Conservation (phyloP, 1,140 invertebrate genomes). For the Macrostomum lignano region DNA sequence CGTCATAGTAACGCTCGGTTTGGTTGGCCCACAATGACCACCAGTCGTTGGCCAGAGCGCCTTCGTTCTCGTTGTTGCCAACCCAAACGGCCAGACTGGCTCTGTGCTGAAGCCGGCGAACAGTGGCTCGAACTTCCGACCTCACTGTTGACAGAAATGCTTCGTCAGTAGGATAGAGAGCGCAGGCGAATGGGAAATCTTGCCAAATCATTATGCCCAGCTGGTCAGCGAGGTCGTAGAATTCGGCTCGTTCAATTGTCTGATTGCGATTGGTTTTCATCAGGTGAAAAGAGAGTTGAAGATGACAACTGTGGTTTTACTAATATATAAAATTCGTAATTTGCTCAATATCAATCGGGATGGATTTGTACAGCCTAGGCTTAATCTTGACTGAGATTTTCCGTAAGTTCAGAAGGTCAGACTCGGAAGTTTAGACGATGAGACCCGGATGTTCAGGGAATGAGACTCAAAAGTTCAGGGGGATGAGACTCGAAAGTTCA, state of each 20-base stretch:
- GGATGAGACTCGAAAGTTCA: too few species aligned
- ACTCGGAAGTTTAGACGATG: too few species aligned
- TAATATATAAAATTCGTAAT: too few species aligned
- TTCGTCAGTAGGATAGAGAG: constrained; percentile 54
- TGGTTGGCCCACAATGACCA: constrained; percentile 10
- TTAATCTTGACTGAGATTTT: too few species aligned
- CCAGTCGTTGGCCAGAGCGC: constrained; percentile 53
- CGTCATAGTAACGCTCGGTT: constrained; percentile 30
- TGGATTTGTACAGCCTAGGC: too few species aligned
- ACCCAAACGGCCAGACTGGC: constrained; percentile 57
- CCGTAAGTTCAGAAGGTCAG: too few species aligned
- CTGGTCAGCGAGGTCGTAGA: constrained; percentile 43
- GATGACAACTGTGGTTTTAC: too few species aligned
- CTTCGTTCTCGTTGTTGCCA: constrained; percentile 93
- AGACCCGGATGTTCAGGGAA: too few species aligned
- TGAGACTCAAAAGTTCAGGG: too few species aligned
- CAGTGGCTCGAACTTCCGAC: constrained; percentile 40
- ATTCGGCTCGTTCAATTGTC: constrained; percentile 62
- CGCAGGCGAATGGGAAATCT: constrained; percentile 81
- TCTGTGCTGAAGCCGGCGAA: constrained; percentile 53
- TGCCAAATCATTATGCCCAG: constrained; percentile 28
- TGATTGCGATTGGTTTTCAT: too few species aligned
- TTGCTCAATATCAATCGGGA: too few species aligned
- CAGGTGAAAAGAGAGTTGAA: too few species aligned
- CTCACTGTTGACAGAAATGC: constrained; percentile 43